These are phyloP conservation scores for Drosophila robusta DNA, from an alignment of 2,888 invertebrate species.

Conservation along the genomic window DNA sequence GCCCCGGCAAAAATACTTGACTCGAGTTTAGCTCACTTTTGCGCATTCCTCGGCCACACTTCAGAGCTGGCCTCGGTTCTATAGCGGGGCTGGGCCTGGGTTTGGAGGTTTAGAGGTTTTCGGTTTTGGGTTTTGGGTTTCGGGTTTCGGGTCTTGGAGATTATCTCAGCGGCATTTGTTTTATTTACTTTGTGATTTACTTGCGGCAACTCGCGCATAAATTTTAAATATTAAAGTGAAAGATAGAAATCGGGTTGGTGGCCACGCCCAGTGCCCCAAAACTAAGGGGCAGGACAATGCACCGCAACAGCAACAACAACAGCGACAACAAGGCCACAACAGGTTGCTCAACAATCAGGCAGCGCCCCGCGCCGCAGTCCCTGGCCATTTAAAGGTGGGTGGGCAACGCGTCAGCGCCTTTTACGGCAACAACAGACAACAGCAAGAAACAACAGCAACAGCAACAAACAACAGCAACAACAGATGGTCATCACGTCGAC, in stretches of 20 bases:
- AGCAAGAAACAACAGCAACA: slow-evolving; percentile 17
- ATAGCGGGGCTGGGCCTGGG: slow-evolving; percentile 12
- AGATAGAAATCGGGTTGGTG: slow-evolving; percentile 48
- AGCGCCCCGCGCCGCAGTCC: neutral
- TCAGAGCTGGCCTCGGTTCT: slow-evolving; percentile 33
- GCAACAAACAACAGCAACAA: slow-evolving; percentile 12
- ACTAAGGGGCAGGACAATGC: slow-evolving; percentile 42
- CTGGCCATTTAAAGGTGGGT: slow-evolving; percentile 50
- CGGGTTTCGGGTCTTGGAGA: slow-evolving; percentile 38
- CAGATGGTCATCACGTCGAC: slow-evolving; percentile 69
- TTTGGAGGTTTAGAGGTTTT: neutral
- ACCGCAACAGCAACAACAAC: slow-evolving; percentile 1
- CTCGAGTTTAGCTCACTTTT: slow-evolving; percentile 3
- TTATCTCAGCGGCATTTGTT: slow-evolving; percentile 71
- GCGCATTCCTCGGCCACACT: slow-evolving; percentile 55
- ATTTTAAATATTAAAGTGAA: slow-evolving; percentile 59
- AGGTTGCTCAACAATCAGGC: slow-evolving; percentile 25
- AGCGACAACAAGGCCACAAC: slow-evolving; percentile 29
- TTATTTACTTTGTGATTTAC: slow-evolving; percentile 67
- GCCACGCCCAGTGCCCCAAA: slow-evolving; percentile 35
- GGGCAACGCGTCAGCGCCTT: slow-evolving; percentile 61
- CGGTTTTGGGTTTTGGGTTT: slow-evolving; percentile 14
- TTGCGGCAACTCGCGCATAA: slow-evolving; percentile 48
- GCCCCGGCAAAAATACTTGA: slow-evolving; percentile 33
- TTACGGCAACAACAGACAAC: slow-evolving; percentile 42